Evolutionary conservation across 2,797 vertebrate species (phyloP), one percentile per base, ranked within the genome.

Genomic region (Malacoraja senta): DNA sequence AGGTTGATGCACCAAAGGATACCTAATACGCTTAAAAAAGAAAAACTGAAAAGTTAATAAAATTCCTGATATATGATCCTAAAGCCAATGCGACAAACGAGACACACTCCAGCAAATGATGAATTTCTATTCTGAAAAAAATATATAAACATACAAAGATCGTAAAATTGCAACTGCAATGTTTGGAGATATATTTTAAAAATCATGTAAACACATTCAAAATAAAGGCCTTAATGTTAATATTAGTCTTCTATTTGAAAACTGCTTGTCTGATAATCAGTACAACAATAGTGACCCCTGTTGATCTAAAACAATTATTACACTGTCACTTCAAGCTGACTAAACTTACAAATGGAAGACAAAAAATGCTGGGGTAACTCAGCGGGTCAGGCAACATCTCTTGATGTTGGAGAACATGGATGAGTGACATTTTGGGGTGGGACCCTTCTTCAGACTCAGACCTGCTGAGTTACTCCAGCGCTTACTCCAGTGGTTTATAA

Each of bases 261-360:
- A 24, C n/a, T 68, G 84, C n/a, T 88, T 8, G 24, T 86, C 58
- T 29, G n/a, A 26, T 65, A 61, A 86, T 32, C 58, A 86, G 32
- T 88, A 17, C n/a, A 86, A 17, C 83, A 88, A 68, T 24, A 88
- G 61, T 88, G 84, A 68, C 84, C 84, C 32, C 61, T 88, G 17
- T 32, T 65, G 84, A 17, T 88, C 83, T 32, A n/a, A 63, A 32
- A 26, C 63, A 68, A 29, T 88, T 68, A 68, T 21, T n/a, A 88
- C 15, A 17, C 8, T 35, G 17, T 32, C 84, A 88, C n/a, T 12
- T 32, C 15, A 65, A 88, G 4, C 80, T 83, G 53, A 19, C 9
- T 58, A 19, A 35, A 88, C 19, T 21, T 88, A 68, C 17, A 10
- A 68, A 10, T 88, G 29, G 44, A 53, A 53, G 44, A 53, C 44